Conservation (phyloP, 2,113 vertebrate genomes). For the Mus musculus region DNA sequence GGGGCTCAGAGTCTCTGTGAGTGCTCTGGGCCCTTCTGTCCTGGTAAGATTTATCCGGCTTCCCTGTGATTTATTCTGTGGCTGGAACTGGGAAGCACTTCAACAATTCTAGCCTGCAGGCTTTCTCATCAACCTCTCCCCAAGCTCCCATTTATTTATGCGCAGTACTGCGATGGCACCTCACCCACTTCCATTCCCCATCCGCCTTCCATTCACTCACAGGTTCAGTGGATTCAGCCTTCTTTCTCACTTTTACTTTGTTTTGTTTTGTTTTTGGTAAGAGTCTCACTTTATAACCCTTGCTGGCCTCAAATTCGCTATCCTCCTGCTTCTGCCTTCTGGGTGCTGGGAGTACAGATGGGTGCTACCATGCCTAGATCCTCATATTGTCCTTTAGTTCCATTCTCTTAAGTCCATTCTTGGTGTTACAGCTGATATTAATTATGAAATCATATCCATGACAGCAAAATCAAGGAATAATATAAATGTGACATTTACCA, state of each 20-base stretch:
- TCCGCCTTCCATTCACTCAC: background rate
- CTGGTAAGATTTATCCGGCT: background rate
- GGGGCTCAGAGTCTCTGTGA: background rate
- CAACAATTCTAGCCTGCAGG: no score
- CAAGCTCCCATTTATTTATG: background rate
- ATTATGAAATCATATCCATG: background rate
- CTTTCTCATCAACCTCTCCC: background rate
- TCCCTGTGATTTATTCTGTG: background rate
- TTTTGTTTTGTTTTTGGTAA: background rate
- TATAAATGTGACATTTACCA: background rate
- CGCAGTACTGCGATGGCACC: background rate
- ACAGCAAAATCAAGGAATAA: background rate
- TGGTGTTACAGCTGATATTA: background rate
- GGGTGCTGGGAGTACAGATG: no score
- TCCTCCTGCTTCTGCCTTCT: background rate
- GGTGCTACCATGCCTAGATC: background rate
- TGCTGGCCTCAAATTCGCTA: background rate
- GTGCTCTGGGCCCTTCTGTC: background rate
- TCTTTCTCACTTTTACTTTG: background rate
- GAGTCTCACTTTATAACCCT: background rate
- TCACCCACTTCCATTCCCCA: no score
- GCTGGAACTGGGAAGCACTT: background rate
- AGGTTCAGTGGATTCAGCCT: background rate
- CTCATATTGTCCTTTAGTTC: background rate
- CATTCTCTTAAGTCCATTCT: background rate